Percentiles rank a stretch among this genome's conserved stretches.
Conservation (phyloP, 2,113 vertebrate genomes). For the Arothron firmamentum region DNA sequence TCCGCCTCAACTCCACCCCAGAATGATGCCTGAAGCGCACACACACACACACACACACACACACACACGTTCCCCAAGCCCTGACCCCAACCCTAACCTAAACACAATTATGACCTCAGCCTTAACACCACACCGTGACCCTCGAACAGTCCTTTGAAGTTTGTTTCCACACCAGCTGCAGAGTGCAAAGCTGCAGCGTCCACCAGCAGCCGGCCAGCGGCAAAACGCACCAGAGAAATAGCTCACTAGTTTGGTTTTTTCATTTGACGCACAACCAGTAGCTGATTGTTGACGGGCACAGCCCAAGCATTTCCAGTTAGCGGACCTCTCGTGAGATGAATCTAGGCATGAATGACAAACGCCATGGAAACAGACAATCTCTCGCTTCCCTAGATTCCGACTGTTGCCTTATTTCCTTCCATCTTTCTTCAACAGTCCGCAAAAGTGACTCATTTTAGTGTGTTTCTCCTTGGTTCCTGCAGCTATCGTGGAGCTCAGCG, state of each 20-base stretch:
- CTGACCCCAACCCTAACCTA: not conserved
- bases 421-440: not conserved
- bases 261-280: no score
- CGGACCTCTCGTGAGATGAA: no score
- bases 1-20: conserved; percentile 66
- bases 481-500: conserved; percentile 4
- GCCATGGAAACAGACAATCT: conserved; percentile 10
- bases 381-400: not conserved
- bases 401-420: not conserved
- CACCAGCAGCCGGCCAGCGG: no score
- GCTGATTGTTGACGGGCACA: no score
- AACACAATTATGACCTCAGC: no score
- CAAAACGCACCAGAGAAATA: no score
- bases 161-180: no score
- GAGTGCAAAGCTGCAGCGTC: no score
- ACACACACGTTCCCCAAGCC: not conserved
- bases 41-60: conserved; percentile 12
- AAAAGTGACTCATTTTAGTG: conserved; percentile 1
- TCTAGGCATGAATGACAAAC: not conserved
- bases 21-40: conserved; percentile 50
- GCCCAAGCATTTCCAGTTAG: no score
- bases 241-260: no score
- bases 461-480: conserved; percentile 8
- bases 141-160: no score
- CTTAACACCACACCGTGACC: no score